Evolutionary conservation across 2,113 vertebrate genomes (phyloP), one percentile per base, ranked within the genome.

Genomic region (Hippocampus guttulatus): DNA sequence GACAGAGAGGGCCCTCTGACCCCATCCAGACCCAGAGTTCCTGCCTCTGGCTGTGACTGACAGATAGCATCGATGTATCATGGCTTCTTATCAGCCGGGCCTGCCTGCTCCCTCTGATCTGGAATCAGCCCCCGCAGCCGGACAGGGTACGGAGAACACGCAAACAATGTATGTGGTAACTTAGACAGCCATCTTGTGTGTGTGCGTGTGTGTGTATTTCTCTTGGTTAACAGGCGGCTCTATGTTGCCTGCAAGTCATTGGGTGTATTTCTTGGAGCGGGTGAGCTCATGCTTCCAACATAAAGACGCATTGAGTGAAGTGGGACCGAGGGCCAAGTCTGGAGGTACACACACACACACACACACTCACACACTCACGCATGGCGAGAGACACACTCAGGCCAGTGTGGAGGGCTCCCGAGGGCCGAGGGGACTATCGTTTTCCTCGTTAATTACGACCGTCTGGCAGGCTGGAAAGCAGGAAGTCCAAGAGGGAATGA

Each of bases 401-500:
- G 81, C 85, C 82, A 90, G 89, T 88, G 85, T 89, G 87, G 85
- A 85, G 84, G 88, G 88, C 88, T 90, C 87, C 85, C 85, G 73
- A 88, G 90, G 90, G 87, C 90, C 88, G 64, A 75, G 90, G 90
- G 91, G 90, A 90, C 91, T 91, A 93, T 92, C 90, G 84, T 91
- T 92, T 93, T 92, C 86, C 87, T 88, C 51, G 82, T 92, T 92
- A 93, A 92, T 92, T 92, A 91, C 88, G 91, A 91, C 85, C 88
- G 92, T 92, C 92, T 93, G 92, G 91, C 87, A 88, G 85, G 79
- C 84, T 84, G 76, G 90, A 92, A 82, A 89, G 87, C 92, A 93
- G 91, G 91, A 93, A 93, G 90, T 90, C 77, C 75, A 85, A 83
- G 82, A 84, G 80, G 68, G 87, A 82, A 80, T 71, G 63, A 77